A percentile compares a stretch with the other conserved stretches of the same genome.
phyloP scores from a whole-genome alignment of 2,113 vertebrate species.

The Cardinalis cardinalis region DNA sequence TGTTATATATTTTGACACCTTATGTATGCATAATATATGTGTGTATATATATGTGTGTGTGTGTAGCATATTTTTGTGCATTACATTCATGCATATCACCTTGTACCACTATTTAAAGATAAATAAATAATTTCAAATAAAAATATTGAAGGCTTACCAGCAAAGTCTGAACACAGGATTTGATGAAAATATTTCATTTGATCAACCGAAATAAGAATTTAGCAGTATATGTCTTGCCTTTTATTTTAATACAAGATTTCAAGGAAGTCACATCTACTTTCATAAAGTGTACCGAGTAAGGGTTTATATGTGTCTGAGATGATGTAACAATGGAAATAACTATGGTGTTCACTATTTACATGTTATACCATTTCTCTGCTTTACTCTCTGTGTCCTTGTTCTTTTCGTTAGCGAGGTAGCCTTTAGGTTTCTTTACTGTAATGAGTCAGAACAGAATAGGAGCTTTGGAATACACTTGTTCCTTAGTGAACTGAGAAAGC shows the following conservation, averaged over 20 bases:
- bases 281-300: not conserved
- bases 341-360: not conserved
- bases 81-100: not conserved
- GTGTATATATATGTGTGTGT: rapidly evolving
- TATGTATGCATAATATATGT: not conserved
- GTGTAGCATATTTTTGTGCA: not conserved
- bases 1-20: not conserved
- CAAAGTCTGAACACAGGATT: not conserved
- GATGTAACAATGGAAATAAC: not conserved
- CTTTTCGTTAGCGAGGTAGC: not conserved
- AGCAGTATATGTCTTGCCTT: rapidly evolving
- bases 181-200: not conserved
- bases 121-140: not conserved
- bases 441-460: not conserved
- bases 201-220: not conserved
- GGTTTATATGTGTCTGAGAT: not conserved
- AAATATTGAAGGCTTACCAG: not conserved
- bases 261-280: not conserved
- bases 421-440: not conserved
- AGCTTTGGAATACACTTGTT: not conserved
- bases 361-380: not conserved
- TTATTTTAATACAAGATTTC: not conserved
- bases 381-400: not conserved
- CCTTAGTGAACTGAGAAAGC: not conserved
- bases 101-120: not conserved